Evolutionary conservation across 2,888 invertebrate species (phyloP), one percentile per base, ranked within the genome.

Genomic region (Epsilonema sp.): DNA sequence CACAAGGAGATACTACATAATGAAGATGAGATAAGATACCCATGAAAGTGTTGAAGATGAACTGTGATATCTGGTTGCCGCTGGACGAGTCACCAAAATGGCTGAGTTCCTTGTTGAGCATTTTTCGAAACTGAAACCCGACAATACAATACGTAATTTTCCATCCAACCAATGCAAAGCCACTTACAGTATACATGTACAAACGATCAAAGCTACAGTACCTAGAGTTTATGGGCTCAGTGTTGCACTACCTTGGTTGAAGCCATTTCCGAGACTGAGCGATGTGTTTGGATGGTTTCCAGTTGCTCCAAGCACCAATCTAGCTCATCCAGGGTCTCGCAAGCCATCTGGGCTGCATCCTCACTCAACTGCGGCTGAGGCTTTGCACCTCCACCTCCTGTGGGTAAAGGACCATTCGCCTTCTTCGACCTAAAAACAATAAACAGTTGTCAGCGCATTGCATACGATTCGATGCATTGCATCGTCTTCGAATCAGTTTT

Each of bases 281-380:
- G 80, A 73, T 97, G 92, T 52, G 92, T 92, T 75, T 97, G 94
- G 69, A 97, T 92, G 56, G 90, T 92, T 75, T 97, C 94, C 71
- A 97, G 74, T 74, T 97, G 94, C 74, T 97, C 94, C 73, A 97
- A 75, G 69, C 97, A 97, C 97, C 97, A 97, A 73, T 97, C 97
- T 70, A 97, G 74, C 73, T 97, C 97, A 68, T 97, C 92, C 72
- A 94, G 79, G 41, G 92, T 92, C 70, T 94, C 90, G 70, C 84
- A 73, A 49, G 90, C 89, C 68, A 90, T 73, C 70, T 22, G 4
- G 20, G 5, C 25, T 4, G 25, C 26, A 16, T 49, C 42, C 8
- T 46, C 45, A 5, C 22, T 22, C 8, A 31, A 16, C 11, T 31
- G 8, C 11, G 31, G 11, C 11, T 31, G 31, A 16, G 31, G 31